Base-by-base conservation (phyloP, 2,113 vertebrate species). In the Octodon degus region DNA sequence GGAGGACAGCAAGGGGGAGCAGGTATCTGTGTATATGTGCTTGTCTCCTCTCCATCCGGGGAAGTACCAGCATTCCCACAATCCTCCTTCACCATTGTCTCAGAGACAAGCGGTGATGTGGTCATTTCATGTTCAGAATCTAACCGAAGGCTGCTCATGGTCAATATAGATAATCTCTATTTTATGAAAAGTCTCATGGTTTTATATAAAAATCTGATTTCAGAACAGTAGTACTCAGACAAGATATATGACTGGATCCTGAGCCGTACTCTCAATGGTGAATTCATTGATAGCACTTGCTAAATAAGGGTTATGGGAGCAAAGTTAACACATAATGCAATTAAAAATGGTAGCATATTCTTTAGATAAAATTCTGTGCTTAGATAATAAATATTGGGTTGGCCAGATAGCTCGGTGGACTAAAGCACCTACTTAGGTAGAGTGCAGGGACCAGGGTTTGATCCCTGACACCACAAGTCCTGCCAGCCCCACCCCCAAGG, bases 141-240 rank as follows among this genome's bases (percentile, higher is more conserved):
- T 74, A 93, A 85, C 34, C 12, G 30, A 82, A 65, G 5, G 14
- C 65, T 90, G 65, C 53, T 86, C 55, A 24, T 55, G 5, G 11
- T 93, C 72, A 60, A 6, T 63, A 84, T 95, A 58, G 96, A 63
- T 95, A 92, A 50, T 80, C 19, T 86, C 13, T 53, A 85, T 82
- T 84, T 96, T 90, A 55, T 88, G 37, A 76, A 93, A 93, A 27
- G 4, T 74, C 19, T 63, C 62, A 19, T 68, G 53, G 0, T 9
- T 88, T 80, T 32, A 25, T 89, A 43, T 74, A 70, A 97, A 95
- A 95, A 89, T 60, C 7, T 68, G 11, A 27, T 91, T 17, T 95
- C 60, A 74, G 34, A 60, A n/a, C 32, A 86, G 30, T 67, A 62
- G 25, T 24, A 62, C n/a, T 81, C 4, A 60, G n/a, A 86, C 53